Evolutionary conservation across 2,797 vertebrate species (phyloP).

Genomic region (Paedocypris micromegethes): DNA sequence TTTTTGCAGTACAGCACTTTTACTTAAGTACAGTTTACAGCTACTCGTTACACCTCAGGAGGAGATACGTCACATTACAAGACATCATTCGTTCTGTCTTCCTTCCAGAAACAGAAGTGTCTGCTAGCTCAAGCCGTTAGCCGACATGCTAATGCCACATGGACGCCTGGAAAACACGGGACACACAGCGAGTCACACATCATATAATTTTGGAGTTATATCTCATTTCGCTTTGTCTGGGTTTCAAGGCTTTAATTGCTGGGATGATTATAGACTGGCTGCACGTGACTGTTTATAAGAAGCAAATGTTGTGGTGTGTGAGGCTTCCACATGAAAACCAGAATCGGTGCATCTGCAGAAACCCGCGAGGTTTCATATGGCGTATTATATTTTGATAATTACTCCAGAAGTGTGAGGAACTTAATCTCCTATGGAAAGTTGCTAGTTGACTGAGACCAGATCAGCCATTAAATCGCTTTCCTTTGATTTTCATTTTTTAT

Average conservation of each 20-base stretch:
- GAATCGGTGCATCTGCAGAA: slow-evolving; percentile 35
- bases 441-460: slow-evolving; percentile 38
- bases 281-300: slow-evolving; percentile 36
- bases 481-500: slow-evolving; percentile 36
- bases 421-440: slow-evolving; percentile 30
- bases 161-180: slow-evolving; percentile 25
- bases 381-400: slow-evolving; percentile 41
- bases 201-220: slow-evolving; percentile 31
- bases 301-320: slow-evolving; percentile 44
- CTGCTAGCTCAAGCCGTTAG: not conserved
- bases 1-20: no score
- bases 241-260: slow-evolving; percentile 29
- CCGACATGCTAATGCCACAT: slow-evolving; percentile 17
- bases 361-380: slow-evolving; percentile 33
- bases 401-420: slow-evolving; percentile 31
- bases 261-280: slow-evolving; percentile 20
- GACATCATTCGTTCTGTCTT: slow-evolving; percentile 6
- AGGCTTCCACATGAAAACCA: slow-evolving; percentile 16
- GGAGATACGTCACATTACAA: no score
- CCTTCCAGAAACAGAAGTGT: slow-evolving; percentile 1
- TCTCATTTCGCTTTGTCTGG: slow-evolving; percentile 28
- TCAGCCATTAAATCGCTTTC: slow-evolving; percentile 19
- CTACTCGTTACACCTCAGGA: no score
- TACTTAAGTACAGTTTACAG: no score
- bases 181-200: slow-evolving; percentile 14